phyloP scores from a whole-genome alignment of 2,797 vertebrate species.

The Gadopsis marmoratus region DNA sequence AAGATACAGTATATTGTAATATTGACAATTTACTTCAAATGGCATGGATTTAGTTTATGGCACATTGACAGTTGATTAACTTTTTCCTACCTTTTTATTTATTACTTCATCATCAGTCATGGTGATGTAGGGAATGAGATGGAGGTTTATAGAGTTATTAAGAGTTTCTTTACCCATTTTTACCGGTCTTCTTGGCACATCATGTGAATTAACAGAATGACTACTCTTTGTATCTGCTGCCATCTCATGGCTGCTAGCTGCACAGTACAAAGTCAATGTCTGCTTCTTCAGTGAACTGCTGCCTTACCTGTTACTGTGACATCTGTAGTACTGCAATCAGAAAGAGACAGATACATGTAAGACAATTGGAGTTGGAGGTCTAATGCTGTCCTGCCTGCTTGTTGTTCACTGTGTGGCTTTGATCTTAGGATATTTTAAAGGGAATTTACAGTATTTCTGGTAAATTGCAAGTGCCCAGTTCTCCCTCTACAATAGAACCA shows the following conservation, averaged over 20 bases:
- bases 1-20: conserved; percentile 11
- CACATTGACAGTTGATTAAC: conserved; percentile 37
- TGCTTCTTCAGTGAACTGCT: neutral
- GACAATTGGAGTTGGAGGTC: neutral
- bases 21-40: conserved; percentile 33
- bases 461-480: neutral
- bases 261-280: neutral
- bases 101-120: conserved; percentile 14
- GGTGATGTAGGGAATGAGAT: conserved; percentile 11
- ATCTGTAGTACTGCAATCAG: neutral
- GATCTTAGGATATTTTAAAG: neutral
- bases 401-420: neutral
- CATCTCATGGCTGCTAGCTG: conserved; percentile 69
- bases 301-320: neutral
- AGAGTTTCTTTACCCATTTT: neutral
- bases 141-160: neutral
- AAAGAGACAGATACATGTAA: neutral
- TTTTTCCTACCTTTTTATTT: conserved; percentile 9
- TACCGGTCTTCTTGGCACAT: neutral
- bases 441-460: neutral
- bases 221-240: conserved; percentile 73
- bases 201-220: neutral
- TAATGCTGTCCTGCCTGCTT: neutral
- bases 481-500: neutral
- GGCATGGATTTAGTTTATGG: conserved; percentile 15